Evolutionary conservation across 2,797 vertebrate genomes (phyloP).

Genomic region (Coregonus sp.): DNA sequence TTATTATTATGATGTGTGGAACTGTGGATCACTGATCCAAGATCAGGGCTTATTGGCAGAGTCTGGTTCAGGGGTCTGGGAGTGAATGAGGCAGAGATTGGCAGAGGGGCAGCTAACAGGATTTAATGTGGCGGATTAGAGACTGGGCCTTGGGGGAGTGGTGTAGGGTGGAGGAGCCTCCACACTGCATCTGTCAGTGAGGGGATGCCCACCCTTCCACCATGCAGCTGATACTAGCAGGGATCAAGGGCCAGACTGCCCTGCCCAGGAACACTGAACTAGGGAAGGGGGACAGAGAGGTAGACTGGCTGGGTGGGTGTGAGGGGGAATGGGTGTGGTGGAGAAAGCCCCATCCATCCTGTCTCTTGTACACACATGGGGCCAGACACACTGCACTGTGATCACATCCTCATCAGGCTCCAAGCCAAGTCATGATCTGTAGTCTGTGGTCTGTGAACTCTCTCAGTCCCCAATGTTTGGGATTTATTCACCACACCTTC

Average conservation of each 20-base stretch:
- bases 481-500: background rate
- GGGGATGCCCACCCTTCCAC: constrained; percentile 18
- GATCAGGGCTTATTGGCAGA: constrained; percentile 19
- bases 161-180: constrained; percentile 19
- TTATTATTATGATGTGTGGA: constrained; percentile 10
- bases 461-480: constrained; percentile 31
- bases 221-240: constrained; percentile 32
- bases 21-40: constrained; percentile 32
- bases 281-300: background rate
- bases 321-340: constrained; percentile 32
- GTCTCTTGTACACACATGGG: too few species aligned
- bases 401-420: constrained; percentile 46
- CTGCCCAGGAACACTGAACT: background rate
- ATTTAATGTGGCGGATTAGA: constrained; percentile 65
- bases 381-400: background rate
- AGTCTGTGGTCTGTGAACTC: constrained; percentile 36
- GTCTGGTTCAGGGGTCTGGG: constrained; percentile 22
- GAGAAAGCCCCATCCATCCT: too few species aligned
- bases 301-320: constrained; percentile 29
- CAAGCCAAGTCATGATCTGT: constrained; percentile 44
- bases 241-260: background rate
- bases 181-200: constrained; percentile 45
- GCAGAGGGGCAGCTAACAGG: constrained; percentile 57
- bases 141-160: constrained; percentile 15
- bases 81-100: constrained; percentile 21